Percentiles rank a stretch among this genome's conserved stretches.
Conservation (phyloP, 2,888 invertebrate species). For the Volucella inflata region DNA sequence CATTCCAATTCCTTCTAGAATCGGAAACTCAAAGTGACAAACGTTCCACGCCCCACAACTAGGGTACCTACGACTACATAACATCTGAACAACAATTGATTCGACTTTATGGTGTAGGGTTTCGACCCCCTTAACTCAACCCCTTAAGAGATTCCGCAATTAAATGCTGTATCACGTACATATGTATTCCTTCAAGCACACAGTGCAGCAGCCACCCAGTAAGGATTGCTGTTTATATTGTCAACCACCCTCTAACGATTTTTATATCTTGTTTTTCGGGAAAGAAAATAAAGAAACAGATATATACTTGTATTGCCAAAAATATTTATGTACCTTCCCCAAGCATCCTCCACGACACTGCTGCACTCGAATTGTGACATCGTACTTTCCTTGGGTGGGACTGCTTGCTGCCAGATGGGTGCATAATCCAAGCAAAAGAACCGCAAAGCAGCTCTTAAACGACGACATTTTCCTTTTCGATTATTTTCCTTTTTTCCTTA, state of each 20-base stretch:
- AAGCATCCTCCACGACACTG: conserved; percentile 80
- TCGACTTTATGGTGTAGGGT: conserved; percentile 43
- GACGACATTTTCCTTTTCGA: conserved; percentile 41
- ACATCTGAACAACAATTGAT: neutral
- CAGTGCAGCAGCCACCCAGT: conserved; percentile 18
- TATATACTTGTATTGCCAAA: neutral
- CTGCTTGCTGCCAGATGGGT: conserved; percentile 73
- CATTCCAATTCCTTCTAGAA: conserved; percentile 54
- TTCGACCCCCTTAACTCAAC: neutral
- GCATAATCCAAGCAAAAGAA: conserved; percentile 73
- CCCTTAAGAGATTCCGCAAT: conserved; percentile 44
- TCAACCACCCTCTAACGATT: neutral
- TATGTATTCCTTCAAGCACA: neutral
- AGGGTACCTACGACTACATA: neutral
- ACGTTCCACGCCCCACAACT: neutral
- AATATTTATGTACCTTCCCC: conserved; percentile 79
- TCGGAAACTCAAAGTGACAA: conserved; percentile 43
- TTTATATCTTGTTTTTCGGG: neutral
- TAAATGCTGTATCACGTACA: conserved; percentile 71
- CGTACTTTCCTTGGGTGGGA: conserved; percentile 62
- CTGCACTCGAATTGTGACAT: conserved; percentile 77
- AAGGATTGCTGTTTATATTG: conserved; percentile 58
- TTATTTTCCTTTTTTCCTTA: neutral
- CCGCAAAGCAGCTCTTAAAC: conserved; percentile 70
- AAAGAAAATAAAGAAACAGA: conserved; percentile 5